Evolutionary conservation across 2,888 invertebrate species (phyloP).

Genomic region (Corythucha ciliata): DNA sequence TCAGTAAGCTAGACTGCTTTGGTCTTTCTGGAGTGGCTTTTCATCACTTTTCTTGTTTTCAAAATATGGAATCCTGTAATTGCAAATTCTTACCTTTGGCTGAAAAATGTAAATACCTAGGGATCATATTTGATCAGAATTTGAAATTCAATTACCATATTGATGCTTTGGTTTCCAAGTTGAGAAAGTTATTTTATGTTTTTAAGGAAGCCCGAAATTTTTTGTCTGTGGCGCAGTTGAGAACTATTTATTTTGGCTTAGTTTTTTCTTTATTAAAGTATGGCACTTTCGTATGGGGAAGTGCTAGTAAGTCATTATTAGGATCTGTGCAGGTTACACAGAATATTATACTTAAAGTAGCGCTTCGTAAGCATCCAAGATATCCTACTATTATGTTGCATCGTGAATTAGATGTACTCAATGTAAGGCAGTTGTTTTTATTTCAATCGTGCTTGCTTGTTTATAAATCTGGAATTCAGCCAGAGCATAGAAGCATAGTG

Average conservation of each 20-base stretch:
- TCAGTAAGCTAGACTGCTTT: not conserved
- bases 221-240: not conserved
- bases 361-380: not conserved
- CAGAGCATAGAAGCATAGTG: slow-evolving; percentile 3
- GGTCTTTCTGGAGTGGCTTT: slow-evolving; percentile 8
- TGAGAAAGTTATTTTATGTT: slow-evolving; percentile 15
- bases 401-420: slow-evolving; percentile 12
- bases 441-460: slow-evolving; percentile 7
- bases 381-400: slow-evolving; percentile 2
- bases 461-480: slow-evolving; percentile 8
- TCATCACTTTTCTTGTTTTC: slow-evolving; percentile 12
- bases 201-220: slow-evolving; percentile 15
- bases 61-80: not conserved
- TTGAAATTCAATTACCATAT: slow-evolving; percentile 15
- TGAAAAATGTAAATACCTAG: slow-evolving; percentile 12
- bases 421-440: slow-evolving; percentile 7
- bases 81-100: slow-evolving; percentile 1
- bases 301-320: not conserved
- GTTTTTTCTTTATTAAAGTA: slow-evolving; percentile 11
- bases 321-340: not conserved
- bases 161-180: slow-evolving; percentile 7
- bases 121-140: slow-evolving; percentile 10
- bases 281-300: slow-evolving; percentile 7
- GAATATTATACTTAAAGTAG: slow-evolving; percentile 1
- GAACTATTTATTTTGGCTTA: slow-evolving; percentile 9